phyloP scores from a whole-genome alignment of 2,797 vertebrate species.

The Channa striata region DNA sequence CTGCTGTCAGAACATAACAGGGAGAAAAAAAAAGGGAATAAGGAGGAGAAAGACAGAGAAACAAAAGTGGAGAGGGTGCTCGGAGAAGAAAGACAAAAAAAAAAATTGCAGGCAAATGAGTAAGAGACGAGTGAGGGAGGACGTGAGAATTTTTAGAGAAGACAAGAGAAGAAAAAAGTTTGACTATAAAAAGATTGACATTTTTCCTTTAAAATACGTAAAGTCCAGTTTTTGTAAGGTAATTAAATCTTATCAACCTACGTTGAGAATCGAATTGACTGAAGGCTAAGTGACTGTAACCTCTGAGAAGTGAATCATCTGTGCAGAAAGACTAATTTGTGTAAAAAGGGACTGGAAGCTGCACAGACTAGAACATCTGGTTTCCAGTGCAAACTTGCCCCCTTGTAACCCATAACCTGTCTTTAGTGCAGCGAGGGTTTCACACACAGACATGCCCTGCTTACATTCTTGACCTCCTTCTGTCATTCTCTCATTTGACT shows the following conservation, averaged over 20 bases:
- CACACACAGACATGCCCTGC: slow-evolving; percentile 70
- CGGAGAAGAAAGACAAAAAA: slow-evolving; percentile 35
- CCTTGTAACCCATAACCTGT: slow-evolving; percentile 71
- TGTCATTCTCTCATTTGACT: slow-evolving; percentile 77
- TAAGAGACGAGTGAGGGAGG: slow-evolving; percentile 38
- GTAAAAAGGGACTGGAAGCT: slow-evolving; percentile 55
- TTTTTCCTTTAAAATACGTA: neutral
- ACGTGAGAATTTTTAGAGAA: slow-evolving; percentile 23
- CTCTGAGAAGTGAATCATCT: slow-evolving; percentile 24
- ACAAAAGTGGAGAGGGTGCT: slow-evolving; percentile 39
- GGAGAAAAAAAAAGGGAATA: slow-evolving; percentile 10
- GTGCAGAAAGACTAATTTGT: slow-evolving; percentile 52
- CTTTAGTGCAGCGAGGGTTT: slow-evolving; percentile 67
- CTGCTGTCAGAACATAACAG: slow-evolving; percentile 62
- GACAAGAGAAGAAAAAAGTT: slow-evolving; percentile 12
- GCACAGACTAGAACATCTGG: slow-evolving; percentile 75
- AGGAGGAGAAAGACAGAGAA: slow-evolving; percentile 37
- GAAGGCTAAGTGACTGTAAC: slow-evolving; percentile 34
- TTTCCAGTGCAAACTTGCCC: slow-evolving; percentile 77
- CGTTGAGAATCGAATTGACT: slow-evolving; percentile 14
- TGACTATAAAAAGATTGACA: slow-evolving; percentile 9
- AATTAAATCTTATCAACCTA: neutral
- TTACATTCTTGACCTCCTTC: slow-evolving; percentile 84
- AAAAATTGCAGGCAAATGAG: slow-evolving; percentile 25
- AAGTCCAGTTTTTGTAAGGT: neutral